Evolutionary conservation across 1,140 invertebrate genomes (phyloP).

Genomic region (Nasonia longicornis): DNA sequence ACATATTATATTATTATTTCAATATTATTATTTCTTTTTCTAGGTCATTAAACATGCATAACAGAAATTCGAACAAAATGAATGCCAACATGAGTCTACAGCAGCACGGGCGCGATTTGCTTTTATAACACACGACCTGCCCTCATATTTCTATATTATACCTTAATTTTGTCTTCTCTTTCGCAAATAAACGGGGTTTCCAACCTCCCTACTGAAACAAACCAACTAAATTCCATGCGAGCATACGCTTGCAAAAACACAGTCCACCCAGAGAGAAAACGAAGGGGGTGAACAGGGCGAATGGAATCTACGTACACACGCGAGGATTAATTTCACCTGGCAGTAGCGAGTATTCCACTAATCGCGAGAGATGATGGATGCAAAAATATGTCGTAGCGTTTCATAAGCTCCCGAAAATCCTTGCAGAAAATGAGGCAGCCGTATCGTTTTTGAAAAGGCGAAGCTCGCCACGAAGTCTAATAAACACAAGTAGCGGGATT

Average conservation of each 20-base stretch:
- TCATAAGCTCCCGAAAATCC: constrained; percentile 31
- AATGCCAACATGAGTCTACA: no score
- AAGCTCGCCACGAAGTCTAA: not conserved
- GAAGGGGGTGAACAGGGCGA: not conserved
- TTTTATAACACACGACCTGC: not conserved
- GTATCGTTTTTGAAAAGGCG: not conserved
- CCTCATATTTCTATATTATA: not conserved
- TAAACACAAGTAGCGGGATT: not conserved
- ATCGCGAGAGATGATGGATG: constrained; percentile 28
- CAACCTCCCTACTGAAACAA: not conserved
- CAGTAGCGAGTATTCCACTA: not conserved
- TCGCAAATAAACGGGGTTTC: not conserved
- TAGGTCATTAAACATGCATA: no score
- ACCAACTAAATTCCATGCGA: not conserved
- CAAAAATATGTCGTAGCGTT: constrained; percentile 31
- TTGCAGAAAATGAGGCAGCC: not conserved
- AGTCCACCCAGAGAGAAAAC: not conserved
- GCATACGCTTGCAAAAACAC: not conserved
- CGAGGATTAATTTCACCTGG: constrained; percentile 29
- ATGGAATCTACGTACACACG: not conserved
- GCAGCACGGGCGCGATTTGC: no score
- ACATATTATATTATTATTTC: no score
- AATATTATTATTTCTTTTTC: no score
- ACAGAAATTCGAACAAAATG: no score
- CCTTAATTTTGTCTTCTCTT: not conserved